These are phyloP conservation scores for Ellobius talpinus DNA, from an alignment of 2,113 vertebrate species.

Conservation along the genomic window DNA sequence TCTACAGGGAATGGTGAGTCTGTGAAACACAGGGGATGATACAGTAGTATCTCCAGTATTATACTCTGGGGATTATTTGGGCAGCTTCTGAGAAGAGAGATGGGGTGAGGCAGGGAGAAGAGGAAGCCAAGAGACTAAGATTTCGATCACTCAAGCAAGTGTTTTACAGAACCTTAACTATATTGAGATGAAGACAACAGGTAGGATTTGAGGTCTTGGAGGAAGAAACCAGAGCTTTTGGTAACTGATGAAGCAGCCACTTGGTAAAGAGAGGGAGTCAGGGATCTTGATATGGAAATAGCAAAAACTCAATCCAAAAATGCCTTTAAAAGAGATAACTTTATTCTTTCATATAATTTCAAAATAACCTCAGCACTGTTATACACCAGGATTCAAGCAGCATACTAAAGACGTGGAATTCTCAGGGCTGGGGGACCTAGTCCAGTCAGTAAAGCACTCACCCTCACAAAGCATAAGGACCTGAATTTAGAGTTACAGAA, in stretches of 20 bases:
- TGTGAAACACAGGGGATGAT: not conserved
- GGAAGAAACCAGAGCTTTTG: not conserved
- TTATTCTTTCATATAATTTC: not conserved
- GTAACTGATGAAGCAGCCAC: not conserved
- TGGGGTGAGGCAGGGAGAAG: not conserved
- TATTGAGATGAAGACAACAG: not conserved
- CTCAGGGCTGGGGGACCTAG: not conserved
- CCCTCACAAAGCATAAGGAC: not conserved
- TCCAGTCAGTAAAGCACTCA: not conserved
- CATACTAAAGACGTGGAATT: not conserved
- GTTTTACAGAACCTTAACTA: not conserved
- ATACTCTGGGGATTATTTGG: not conserved
- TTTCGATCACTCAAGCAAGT: not conserved
- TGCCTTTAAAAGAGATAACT: not conserved
- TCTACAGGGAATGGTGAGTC: not conserved
- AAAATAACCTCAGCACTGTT: conserved; percentile 7
- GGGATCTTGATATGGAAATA: not conserved
- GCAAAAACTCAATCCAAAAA: not conserved
- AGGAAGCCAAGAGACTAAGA: conserved; percentile 7
- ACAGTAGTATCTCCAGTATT: not conserved
- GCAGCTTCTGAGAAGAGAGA: not conserved
- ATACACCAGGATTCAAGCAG: not conserved
- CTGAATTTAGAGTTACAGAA: not conserved
- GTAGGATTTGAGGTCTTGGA: not conserved
- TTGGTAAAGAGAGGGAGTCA: not conserved